phyloP scores from a whole-genome alignment of 2,888 invertebrate species.

The Hirtodrosophila duncani region DNA sequence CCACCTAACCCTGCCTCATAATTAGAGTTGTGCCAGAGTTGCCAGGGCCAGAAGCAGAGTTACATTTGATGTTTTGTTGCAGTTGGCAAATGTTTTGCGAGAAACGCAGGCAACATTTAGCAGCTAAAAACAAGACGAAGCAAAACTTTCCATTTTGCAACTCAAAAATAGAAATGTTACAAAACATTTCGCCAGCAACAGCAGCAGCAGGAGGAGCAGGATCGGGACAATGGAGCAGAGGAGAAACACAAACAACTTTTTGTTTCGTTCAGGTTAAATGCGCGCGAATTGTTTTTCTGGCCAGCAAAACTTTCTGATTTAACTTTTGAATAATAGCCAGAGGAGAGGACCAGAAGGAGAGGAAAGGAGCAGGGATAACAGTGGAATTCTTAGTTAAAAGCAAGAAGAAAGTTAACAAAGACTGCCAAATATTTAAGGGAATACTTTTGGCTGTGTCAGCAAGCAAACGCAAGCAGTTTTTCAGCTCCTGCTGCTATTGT shows the following conservation, averaged over 20 bases:
- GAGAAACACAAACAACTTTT: constrained; percentile 47
- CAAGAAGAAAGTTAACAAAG: constrained; percentile 8
- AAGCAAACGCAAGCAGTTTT: background rate
- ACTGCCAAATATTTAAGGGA: constrained; percentile 64
- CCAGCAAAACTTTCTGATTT: constrained; percentile 60
- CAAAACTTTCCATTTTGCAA: constrained; percentile 29
- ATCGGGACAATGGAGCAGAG: constrained; percentile 26
- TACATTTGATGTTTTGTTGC: constrained; percentile 4
- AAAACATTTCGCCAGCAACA: constrained; percentile 33
- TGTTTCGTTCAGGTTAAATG: constrained; percentile 68
- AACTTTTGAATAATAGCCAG: constrained; percentile 54
- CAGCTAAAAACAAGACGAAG: constrained; percentile 20
- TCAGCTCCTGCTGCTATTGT: constrained; percentile 3
- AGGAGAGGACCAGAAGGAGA: background rate
- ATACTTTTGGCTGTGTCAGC: constrained; percentile 19
- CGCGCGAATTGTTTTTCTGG: constrained; percentile 70
- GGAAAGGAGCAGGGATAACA: background rate
- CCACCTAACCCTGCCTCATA: constrained; percentile 8
- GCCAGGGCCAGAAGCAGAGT: background rate
- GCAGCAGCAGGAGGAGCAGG: constrained; percentile 17
- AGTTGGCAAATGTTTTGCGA: constrained; percentile 11
- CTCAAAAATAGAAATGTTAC: constrained; percentile 38
- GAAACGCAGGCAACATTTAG: constrained; percentile 45
- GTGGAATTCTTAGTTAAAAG: no score
- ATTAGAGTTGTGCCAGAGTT: no score